These are phyloP conservation scores for Drosophila algonquin DNA, from an alignment of 2,888 invertebrate genomes.

Conservation along the genomic window DNA sequence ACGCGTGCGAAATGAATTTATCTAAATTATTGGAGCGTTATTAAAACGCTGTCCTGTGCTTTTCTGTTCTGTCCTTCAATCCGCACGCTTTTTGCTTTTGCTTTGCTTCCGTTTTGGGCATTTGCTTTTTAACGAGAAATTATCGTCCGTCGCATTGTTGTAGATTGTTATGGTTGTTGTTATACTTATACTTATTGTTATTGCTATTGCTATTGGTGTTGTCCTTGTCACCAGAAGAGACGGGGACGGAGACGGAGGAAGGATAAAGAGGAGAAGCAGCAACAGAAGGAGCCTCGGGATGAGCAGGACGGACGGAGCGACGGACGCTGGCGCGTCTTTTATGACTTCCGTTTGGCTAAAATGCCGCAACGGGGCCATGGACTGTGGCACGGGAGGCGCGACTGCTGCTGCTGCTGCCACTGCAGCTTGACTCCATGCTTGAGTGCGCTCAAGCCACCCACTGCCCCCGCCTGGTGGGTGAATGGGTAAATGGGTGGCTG, in stretches of 20 bases:
- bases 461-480: neutral
- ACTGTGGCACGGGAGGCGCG: slow-evolving; percentile 29
- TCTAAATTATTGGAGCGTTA: slow-evolving; percentile 76
- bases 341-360: slow-evolving; percentile 75
- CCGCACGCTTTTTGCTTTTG: slow-evolving; percentile 2
- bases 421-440: slow-evolving; percentile 69
- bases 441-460: slow-evolving; percentile 53
- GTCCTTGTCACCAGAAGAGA: slow-evolving; percentile 16
- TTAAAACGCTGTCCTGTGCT: slow-evolving; percentile 51
- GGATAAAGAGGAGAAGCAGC: slow-evolving; percentile 23
- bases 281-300: slow-evolving; percentile 15
- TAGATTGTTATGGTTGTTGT: slow-evolving; percentile 55
- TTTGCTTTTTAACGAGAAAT: slow-evolving; percentile 72
- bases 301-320: slow-evolving; percentile 16
- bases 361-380: slow-evolving; percentile 60
- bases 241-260: neutral
- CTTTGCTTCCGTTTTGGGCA: slow-evolving; percentile 55
- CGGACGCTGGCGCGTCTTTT: slow-evolving; percentile 64
- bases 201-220: slow-evolving; percentile 30
- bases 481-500: neutral
- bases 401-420: slow-evolving; percentile 65
- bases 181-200: slow-evolving; percentile 29
- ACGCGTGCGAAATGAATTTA: slow-evolving; percentile 70
- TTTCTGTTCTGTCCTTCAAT: slow-evolving; percentile 26
- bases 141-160: slow-evolving; percentile 68